Evolutionary conservation across 2,888 invertebrate genomes (phyloP), one percentile per base, ranked within the genome.

Genomic region (Beris chalybata): DNA sequence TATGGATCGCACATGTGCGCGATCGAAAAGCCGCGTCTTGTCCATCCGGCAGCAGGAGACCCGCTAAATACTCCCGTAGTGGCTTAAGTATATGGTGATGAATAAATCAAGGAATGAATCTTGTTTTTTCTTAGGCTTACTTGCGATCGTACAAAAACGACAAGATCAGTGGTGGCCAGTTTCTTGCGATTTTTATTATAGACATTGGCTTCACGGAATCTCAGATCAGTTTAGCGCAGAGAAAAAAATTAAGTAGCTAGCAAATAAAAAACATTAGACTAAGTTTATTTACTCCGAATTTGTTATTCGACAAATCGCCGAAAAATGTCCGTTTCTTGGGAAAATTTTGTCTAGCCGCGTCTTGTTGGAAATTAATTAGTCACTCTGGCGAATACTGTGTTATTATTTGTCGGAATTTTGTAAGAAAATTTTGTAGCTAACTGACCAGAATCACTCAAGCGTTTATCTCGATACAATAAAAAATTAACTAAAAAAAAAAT

Each of bases 121-220:
- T 58, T 48, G 29, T 13, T 29, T 47, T 31, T 7, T 32, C 38
- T 6, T 50, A 11, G 22, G 13, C 50, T 22, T 22, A 13, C 38
- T 3, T 50, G 38, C 50, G 61, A 61, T 15, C 32, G 4, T 32
- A 11, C 29, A 12, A 31, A 12, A 59, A 9, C 43, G 9, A 29
- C 12, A 59, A 7, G 59, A 57, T 58, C 52, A 61, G 61, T 61
- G 61, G 61, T 61, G 50, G 61, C 50, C 61, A 61, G 61, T 50
- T 15, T 29, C 15, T 22, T 22, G 38, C 32, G 50, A 61, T 22
- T 61, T 61, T 32, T 52, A n/a, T 31, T 31, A 50, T 50, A 31
- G 29, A 61, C 12, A 15, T 38, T 32, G 4, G 15, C 32, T 50
- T 50, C 13, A 48, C 30, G 53, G 53, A 29, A 30, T 30, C 22